Percentiles rank a stretch among this genome's conserved stretches.
phyloP scores from a whole-genome alignment of 2,888 invertebrate species.

The Myathropa florea region DNA sequence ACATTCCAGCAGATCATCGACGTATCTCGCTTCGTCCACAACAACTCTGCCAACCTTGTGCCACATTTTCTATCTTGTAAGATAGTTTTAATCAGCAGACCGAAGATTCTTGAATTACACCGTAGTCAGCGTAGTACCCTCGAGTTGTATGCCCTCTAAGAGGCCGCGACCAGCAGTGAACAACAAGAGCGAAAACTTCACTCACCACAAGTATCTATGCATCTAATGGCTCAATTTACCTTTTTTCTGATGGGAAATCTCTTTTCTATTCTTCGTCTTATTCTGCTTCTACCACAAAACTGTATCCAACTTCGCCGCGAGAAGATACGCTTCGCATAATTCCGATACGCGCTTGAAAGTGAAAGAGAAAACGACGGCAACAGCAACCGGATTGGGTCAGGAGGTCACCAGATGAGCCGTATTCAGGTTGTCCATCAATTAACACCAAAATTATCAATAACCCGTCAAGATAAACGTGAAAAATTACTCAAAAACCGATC shows the following conservation, averaged over 20 bases:
- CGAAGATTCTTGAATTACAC: conserved; percentile 57
- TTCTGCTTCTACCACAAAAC: neutral
- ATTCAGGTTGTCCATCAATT: neutral
- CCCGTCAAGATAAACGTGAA: conserved; percentile 8
- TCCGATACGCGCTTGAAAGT: conserved; percentile 52
- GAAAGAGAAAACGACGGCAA: conserved; percentile 42
- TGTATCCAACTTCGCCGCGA: neutral
- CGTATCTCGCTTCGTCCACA: neutral
- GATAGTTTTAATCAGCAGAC: conserved; percentile 53
- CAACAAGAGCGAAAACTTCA: neutral
- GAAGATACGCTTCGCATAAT: conserved; percentile 24
- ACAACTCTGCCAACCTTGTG: conserved; percentile 39
- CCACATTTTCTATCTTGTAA: conserved; percentile 32
- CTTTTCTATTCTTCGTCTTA: neutral
- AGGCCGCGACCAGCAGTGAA: conserved; percentile 19
- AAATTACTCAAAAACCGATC: conserved; percentile 16
- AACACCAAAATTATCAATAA: neutral
- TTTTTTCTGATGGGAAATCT: conserved; percentile 5
- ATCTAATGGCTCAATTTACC: conserved; percentile 2
- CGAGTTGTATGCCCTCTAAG: conserved; percentile 35
- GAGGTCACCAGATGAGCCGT: conserved; percentile 20
- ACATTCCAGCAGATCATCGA: conserved; percentile 7
- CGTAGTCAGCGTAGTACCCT: neutral
- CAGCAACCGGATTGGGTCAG: conserved; percentile 31
- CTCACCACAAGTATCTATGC: conserved; percentile 9